Evolutionary conservation across 1,140 invertebrate species (phyloP).

Genomic region (Leptinotarsa defecta): DNA sequence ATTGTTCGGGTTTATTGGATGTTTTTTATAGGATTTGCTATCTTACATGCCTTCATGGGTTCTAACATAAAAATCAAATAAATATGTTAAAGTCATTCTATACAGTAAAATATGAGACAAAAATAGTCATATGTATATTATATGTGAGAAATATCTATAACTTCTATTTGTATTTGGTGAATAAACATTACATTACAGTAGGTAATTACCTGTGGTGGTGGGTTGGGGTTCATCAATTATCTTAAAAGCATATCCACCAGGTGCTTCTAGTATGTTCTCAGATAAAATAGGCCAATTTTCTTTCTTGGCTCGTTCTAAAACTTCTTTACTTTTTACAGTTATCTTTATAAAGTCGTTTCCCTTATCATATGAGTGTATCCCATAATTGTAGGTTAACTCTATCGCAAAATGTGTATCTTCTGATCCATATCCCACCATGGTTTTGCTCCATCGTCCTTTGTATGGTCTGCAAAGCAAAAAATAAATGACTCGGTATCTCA

Average conservation of each 20-base stretch:
- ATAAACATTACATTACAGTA: no score
- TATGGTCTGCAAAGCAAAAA: slow-evolving; percentile 66
- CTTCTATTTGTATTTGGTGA: no score
- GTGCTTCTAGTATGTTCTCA: slow-evolving; percentile 69
- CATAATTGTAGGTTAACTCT: slow-evolving; percentile 98
- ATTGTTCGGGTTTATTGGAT: no score
- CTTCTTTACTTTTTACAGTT: slow-evolving; percentile 79
- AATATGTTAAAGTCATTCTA: not conserved
- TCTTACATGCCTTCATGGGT: no score
- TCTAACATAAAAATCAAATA: not conserved
- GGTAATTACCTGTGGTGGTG: slow-evolving; percentile 63
- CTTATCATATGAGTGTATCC: slow-evolving; percentile 79
- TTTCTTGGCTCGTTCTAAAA: slow-evolving; percentile 72
- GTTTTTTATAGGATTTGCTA: no score
- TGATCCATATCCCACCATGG: slow-evolving; percentile 97
- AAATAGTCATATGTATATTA: no score
- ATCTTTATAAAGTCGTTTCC: slow-evolving; percentile 92
- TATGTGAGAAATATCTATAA: no score
- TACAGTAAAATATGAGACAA: not conserved
- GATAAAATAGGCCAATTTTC: slow-evolving; percentile 65
- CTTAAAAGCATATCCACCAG: slow-evolving; percentile 89
- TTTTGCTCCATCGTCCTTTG: slow-evolving; percentile 97
- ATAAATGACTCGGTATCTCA: no score
- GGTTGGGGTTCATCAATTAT: slow-evolving; percentile 74
- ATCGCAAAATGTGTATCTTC: slow-evolving; percentile 95